Base-by-base conservation (phyloP, 2,888 invertebrate species). In the Spilarctia lutea region DNA sequence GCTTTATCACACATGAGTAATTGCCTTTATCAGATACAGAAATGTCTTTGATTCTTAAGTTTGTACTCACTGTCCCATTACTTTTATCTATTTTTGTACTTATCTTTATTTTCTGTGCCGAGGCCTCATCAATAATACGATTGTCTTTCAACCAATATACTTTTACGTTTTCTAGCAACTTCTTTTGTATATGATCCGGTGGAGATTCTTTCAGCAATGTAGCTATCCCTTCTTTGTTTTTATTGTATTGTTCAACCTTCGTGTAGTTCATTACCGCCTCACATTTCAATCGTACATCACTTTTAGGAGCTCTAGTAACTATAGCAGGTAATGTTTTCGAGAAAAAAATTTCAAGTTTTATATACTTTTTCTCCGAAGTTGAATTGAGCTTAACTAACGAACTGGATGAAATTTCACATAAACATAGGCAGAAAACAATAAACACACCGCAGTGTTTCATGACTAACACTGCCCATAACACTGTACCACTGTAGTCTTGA, bases 181-280 rank as follows among this genome's bases (percentile, higher is more conserved):
- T 90, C 81, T 95, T 92, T 81, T 92, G 92, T 63, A 95, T 94
- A 72, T 94, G 91, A 67, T 93, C 92, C 11, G 95, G 95, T 2
- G 94, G 94, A 18, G 91, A 86, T 84, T 94, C 94, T 73, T 90
- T 91, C n/a, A 91, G 82, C 3, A 89, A 91, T 35, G 92, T 93
- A 80, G 93, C 94, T 70, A 91, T 85, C 10, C 92, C 92, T 88
- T 94, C 93, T 77, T 92, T 94, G 82, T 92, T 93, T 84, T 93
- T 95, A 0, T 92, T 92, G 77, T 91, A 91, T 79, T 91, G 93
- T 80, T 93, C 93, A 69, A 95, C 94, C 80, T 91, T 94, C 0
- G 94, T 95, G 75, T 94, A 94, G 81, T 95, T 95, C 91, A 95
- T 90, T 39, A 93, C 87, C 48, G 94, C 95, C 82, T 96, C 95